A percentile compares a stretch with the other conserved stretches of the same genome.
These are phyloP conservation scores for Epistrophe grossulariae DNA, from an alignment of 2,888 invertebrate genomes.

Conservation along the genomic window DNA sequence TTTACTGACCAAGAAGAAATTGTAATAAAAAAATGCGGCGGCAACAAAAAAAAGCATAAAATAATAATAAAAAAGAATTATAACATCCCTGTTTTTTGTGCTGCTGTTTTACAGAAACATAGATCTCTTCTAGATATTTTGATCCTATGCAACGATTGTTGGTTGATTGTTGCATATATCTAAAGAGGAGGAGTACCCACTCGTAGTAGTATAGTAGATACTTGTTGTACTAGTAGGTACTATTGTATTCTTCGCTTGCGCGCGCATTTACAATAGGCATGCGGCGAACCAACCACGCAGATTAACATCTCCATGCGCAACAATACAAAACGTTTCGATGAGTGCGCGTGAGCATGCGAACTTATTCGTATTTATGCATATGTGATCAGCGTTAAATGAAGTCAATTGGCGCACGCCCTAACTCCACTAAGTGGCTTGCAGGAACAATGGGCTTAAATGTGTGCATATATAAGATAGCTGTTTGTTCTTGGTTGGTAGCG, in stretches of 20 bases:
- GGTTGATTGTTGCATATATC: conserved; percentile 46
- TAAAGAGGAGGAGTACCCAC: conserved; percentile 45
- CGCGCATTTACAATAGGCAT: conserved; percentile 36
- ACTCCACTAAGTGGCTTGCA: conserved; percentile 58
- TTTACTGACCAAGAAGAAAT: too few species aligned
- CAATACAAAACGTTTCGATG: conserved; percentile 41
- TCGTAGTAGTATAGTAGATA: conserved; percentile 33
- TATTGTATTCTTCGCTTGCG: conserved; percentile 38
- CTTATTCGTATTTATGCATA: conserved; percentile 54
- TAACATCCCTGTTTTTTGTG: conserved; percentile 21
- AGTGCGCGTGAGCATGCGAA: conserved; percentile 32
- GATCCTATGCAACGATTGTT: conserved; percentile 39
- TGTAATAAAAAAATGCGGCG: too few species aligned
- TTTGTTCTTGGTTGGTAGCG: not conserved
- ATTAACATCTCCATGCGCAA: conserved; percentile 59
- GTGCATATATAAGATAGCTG: conserved; percentile 3
- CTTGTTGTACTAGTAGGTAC: conserved; percentile 2
- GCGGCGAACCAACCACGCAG: conserved; percentile 27
- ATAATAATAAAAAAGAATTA: not conserved
- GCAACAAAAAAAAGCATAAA: not conserved
- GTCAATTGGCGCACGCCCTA: conserved; percentile 73
- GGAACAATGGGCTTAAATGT: conserved; percentile 59
- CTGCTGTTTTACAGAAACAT: conserved; percentile 20
- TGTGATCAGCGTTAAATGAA: conserved; percentile 58
- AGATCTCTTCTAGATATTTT: conserved; percentile 43